Base-by-base conservation (phyloP, 1,140 invertebrate species). In the Maconellicoccus hirsutus region DNA sequence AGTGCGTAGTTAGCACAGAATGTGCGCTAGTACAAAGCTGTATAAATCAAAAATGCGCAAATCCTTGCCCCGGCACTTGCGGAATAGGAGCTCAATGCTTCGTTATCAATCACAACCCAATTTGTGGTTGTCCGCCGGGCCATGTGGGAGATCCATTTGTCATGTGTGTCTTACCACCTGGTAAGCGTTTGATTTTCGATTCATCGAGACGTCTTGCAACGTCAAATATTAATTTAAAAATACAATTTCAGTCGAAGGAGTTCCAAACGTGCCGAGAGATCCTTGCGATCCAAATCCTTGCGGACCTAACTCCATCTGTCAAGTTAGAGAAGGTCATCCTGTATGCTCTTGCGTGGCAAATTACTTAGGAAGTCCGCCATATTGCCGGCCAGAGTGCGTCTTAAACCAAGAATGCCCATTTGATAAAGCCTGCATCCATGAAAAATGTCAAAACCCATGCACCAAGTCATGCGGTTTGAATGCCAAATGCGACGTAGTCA, bases 301-400 rank as follows among this genome's bases (percentile, higher is more conserved):
- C 80, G 91, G 91, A 70, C 86, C 89, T 14, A 91, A 92, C 80
- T 93, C 91, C 0, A 84, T 91, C 33, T 94, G 91, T 77, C 87
- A 90, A 82, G 84, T 91, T 52, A 87, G 87, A 79, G 85, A 89
- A 78, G 85, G 86, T 63, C 82, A 87, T 77, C 86, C 90, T 12
- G 88, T 91, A 0, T 91, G 89, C 76, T 91, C 88, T 4, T 93
- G 89, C 76, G 82, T 85, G 16, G 78, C 79, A 22, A 84, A 83
- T 75, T 86, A 85, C 74, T 79, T 85, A 19, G 84, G 84, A 71
- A 76, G 78, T 12, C 84, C 84, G 14, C 84, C 84, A 1, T 83
- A 83, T 72, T 86, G 84, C 61, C 76, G 83, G 70, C 84, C 84
- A 6, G 81, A 86, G 77, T 83, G 83, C 78, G 82, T 81, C 0